Evolutionary conservation across 2,113 vertebrate species (phyloP).

Genomic region (Paramormyrops kingsleyae): DNA sequence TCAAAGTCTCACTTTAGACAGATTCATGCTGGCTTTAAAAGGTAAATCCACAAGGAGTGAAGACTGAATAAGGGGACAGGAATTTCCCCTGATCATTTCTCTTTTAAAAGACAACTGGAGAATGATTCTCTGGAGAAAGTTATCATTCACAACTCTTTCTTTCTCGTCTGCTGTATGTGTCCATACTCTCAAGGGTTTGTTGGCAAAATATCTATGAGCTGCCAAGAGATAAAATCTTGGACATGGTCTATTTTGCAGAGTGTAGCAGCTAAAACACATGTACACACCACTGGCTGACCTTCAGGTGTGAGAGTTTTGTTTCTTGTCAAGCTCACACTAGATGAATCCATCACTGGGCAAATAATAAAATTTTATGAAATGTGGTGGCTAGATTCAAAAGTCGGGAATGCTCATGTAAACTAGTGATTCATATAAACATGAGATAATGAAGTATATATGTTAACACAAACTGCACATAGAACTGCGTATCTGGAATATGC

Average conservation of each 20-base stretch:
- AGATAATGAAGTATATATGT: not conserved
- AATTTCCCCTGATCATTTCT: constrained; percentile 6
- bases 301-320: not conserved
- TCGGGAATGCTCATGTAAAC: not conserved
- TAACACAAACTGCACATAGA: not conserved
- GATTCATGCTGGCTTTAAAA: constrained; percentile 16
- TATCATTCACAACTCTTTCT: not conserved
- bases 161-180: not conserved
- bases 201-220: not conserved
- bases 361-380: not conserved
- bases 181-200: not conserved
- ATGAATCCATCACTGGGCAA: not conserved
- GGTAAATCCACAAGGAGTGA: not conserved
- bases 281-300: not conserved
- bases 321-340: not conserved
- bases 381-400: not conserved
- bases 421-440: not conserved
- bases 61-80: constrained; percentile 5
- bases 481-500: not conserved
- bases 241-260: not conserved
- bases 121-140: no score
- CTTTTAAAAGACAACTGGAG: not conserved
- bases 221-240: not conserved
- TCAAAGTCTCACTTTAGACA: not conserved
- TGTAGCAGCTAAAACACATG: not conserved